Evolutionary conservation across 2,113 vertebrate species (phyloP).

Genomic region (Malurus alboscapulatus): DNA sequence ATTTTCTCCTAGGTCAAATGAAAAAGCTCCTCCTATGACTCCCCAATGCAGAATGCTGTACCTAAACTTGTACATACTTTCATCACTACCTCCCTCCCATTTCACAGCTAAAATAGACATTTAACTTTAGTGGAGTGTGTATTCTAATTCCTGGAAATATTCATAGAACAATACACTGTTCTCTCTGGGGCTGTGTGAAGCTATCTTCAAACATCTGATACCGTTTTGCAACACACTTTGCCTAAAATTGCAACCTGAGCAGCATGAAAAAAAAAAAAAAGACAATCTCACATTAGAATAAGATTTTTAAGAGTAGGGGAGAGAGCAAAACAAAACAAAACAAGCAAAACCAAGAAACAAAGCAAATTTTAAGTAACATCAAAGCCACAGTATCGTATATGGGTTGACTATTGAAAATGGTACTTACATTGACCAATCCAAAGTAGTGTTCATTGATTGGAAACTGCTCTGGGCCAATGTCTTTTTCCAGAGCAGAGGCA

Average conservation of each 20-base stretch:
- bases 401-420: neutral
- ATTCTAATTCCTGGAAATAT: neutral
- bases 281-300: neutral
- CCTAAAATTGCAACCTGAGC: neutral
- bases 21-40: neutral
- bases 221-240: neutral
- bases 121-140: neutral
- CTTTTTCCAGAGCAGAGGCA: conserved; percentile 99
- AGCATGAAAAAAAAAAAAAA: neutral
- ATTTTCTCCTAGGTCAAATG: neutral
- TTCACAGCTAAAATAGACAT: neutral
- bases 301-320: neutral
- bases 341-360: neutral
- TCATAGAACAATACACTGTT: neutral
- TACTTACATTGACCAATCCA: conserved; percentile 97
- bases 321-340: neutral
- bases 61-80: neutral
- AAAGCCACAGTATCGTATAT: neutral
- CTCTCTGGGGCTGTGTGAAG: neutral
- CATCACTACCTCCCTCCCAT: neutral
- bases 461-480: conserved; percentile 99
- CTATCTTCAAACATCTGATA: neutral
- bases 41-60: neutral
- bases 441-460: conserved; percentile 99
- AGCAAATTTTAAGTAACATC: neutral